Evolutionary conservation across 92 coral and sea anemone genomes (phyloP), one percentile per base, ranked within the genome.

Genomic region (Bergia sp.): DNA sequence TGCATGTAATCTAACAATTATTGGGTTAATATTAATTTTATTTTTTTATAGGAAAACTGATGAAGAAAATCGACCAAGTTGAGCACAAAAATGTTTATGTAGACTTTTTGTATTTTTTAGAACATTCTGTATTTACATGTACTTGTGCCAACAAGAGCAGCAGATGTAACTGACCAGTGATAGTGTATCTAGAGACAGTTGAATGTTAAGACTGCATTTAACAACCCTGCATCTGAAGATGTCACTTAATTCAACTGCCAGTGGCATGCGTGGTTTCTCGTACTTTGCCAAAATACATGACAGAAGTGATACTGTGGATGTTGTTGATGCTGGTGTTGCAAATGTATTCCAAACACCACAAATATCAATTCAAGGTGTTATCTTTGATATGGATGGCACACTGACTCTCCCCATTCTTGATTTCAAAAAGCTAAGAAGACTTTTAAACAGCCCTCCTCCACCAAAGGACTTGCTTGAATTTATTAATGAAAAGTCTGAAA

Each of bases 301-400:
- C 55, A 83, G 49, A 42, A 71, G 5, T 66, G 77, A 83, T 65
- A 23, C 61, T 10, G 42, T 45, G 8, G 87, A 67, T 43, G 20
- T 0, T 83, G 43, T 76, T 85, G 80, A 80, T 20, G 77, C 81
- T 65, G 78, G 81, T 7, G 16, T 41, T 50, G 67, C 64, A 20
- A 36, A 65, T 64, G 74, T 45, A 5, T 49, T 43, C 4, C 88
- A 69, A 82, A 16, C 45, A 72, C 82, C 87, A 37, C 74, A 36
- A 15, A 80, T 95, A n/a, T 91, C 96, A 53, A 82, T 96, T 9
- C 89, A 90, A 61, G 99, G 99, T 0, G 80, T 96, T 72, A 91
- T 96, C 21, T 96, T 96, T 79, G 99, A 96, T 81, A 83, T 96
- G 89, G 99, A 96, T 81, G 99, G 99, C 2, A 96, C 99, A 45